Base-by-base conservation (phyloP, 2,113 vertebrate genomes). In the Oreochromis niloticus region DNA sequence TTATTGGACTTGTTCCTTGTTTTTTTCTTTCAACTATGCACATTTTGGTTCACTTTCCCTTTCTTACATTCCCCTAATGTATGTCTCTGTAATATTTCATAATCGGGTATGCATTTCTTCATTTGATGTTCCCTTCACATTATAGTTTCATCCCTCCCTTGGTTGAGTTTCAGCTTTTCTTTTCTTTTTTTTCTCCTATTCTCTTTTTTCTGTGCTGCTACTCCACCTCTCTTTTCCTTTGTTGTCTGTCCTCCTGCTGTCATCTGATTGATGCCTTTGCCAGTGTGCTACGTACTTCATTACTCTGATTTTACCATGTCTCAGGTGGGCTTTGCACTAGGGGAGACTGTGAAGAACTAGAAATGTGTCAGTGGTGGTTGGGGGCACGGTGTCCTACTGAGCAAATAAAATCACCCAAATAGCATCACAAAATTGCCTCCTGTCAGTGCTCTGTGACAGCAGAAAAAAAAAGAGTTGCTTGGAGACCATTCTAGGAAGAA, bases 301-400 rank as follows among this genome's bases (percentile, higher is more conserved):
- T 97, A 97, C 95, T 95, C 94, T 95, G 95, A 97, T 97, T 91
- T 95, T 56, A 11, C 83, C 93, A 88, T 94, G 95, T 97, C 97
- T 96, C 89, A 80, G 93, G 93, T 94, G 95, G 95, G 86, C 80
- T 85, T 89, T 90, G 89, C 93, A 92, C 95, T 87, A 90, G 93
- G 93, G 90, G 93, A 96, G 95, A 96, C 94, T 87, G 86, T 81
- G 94, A 94, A 95, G 93, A 95, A 93, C 90, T 86, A 90, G 88
- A 75, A 95, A 95, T 92, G 94, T 96, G 95, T 95, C 94, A 88
- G 9, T 57, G 86, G 91, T 89, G 79, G 89, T 89, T 50, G 87
- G 84, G 88, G 94, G 94, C 91, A 81, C 6, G 34, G 80, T 88
- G 95, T 93, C 96, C 96, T 93, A 95, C 93, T 84, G 96, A 96